These are phyloP conservation scores for Acanthosepion pharaonis DNA, from an alignment of 2,888 invertebrate genomes.

Conservation along the genomic window DNA sequence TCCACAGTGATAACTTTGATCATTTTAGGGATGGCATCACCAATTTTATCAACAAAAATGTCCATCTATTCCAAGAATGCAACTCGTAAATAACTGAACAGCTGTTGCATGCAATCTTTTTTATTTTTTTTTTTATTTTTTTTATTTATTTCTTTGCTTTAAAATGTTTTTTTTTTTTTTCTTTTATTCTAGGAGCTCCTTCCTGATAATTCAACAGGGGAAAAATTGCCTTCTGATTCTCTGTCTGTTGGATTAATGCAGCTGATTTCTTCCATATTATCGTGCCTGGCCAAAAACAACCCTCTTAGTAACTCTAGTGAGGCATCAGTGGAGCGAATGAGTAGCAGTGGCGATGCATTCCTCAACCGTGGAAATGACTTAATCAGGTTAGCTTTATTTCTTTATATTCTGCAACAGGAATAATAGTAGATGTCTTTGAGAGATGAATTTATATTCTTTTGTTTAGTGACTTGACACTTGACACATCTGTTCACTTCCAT, in stretches of 20 bases:
- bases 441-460: no score
- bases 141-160: no score
- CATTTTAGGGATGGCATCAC: no score
- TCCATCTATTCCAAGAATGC: no score
- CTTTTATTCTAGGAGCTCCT: constrained; percentile 47
- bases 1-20: no score
- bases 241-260: constrained; percentile 70
- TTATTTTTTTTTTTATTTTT: no score
- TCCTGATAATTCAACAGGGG: constrained; percentile 47
- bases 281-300: constrained; percentile 70
- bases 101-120: no score
- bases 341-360: constrained; percentile 67
- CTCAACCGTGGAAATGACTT: constrained; percentile 72
- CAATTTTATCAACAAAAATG: no score
- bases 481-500: no score
- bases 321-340: constrained; percentile 69
- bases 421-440: neutral
- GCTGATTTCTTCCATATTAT: constrained; percentile 65
- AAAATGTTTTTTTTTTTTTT: neutral
- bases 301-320: constrained; percentile 67
- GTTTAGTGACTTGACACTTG: no score
- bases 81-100: no score
- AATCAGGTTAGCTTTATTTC: constrained; percentile 67
- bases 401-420: neutral
- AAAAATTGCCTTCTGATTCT: constrained; percentile 72